Evolutionary conservation across 1,140 invertebrate genomes (phyloP), one percentile per base, ranked within the genome.

Genomic region (Drosophila sulfurigaster): DNA sequence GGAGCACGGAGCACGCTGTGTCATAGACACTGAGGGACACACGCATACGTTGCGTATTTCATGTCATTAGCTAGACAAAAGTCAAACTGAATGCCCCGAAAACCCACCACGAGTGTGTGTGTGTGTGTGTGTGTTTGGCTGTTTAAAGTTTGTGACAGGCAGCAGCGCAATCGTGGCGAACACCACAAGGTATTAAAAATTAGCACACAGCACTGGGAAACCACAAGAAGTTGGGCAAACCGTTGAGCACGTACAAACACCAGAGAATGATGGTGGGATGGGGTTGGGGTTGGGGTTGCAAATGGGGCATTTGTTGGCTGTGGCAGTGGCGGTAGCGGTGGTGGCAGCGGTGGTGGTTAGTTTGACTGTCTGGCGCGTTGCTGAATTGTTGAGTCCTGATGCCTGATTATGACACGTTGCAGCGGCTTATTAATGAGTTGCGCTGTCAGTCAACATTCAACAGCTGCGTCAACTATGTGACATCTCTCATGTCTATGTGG

Each of bases 181-280:
- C 62, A 48, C 79, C 78, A 52, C 79, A 81, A 75, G 77, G 79
- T 82, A 81, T 81, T 81, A 57, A 72, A 81, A 83, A 79, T 75
- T 79, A 75, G 76, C 51, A 38, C 69, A 70, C 65, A 71, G 58
- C 46, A 20, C 70, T 56, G 75, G 67, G 46, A 79, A 63, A 45
- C 75, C 80, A 32, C 58, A 49, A 74, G 30, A 74, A 56, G 57
- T 68, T 49, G 64, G 20, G 16, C 64, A 41, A 67, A 68, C 28
- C 71, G n/a, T 64, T 59, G 32, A 60, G 35, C 43, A 45, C 45
- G 32, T n/a, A 60, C 46, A 25, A 25, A 51, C 6, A 25, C 20
- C 11, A 32, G 43, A 6, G 43, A 16, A 8, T 28, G 41, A 10
- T 6, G 5, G 25, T 3, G 45, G 8, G 58, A 30, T 6, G 30